Evolutionary conservation across 2,113 vertebrate species (phyloP).

Genomic region (Pangasianodon gigas): DNA sequence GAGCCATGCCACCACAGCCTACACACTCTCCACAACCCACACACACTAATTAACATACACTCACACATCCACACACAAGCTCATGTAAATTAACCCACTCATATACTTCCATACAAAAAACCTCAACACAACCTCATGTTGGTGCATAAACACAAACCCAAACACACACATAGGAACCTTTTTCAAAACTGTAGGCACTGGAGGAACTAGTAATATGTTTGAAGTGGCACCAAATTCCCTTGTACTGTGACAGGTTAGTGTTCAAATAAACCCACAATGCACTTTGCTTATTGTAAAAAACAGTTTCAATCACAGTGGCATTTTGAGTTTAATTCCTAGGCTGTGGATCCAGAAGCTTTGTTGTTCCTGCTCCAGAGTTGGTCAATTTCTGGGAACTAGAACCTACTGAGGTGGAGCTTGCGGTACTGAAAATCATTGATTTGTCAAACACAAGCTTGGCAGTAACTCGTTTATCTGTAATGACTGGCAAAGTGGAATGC

Average conservation of each 20-base stretch:
- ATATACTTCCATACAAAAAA: not conserved
- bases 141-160: not conserved
- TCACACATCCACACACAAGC: conserved; percentile 7
- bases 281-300: not conserved
- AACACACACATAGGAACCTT: not conserved
- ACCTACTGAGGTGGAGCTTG: not conserved
- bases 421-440: not conserved
- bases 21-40: conserved; percentile 45
- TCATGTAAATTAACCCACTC: not conserved
- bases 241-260: not conserved
- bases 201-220: not conserved
- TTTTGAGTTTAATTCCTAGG: not conserved
- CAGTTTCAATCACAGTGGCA: not conserved
- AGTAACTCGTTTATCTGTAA: conserved; percentile 9
- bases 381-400: not conserved
- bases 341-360: not conserved
- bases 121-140: not conserved
- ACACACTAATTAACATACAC: conserved; percentile 34
- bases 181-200: not conserved
- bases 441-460: not conserved
- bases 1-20: conserved; percentile 40
- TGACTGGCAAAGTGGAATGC: not conserved
- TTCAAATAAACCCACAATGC: too few relatives aligned
- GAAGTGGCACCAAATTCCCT: not conserved
- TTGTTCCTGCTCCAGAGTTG: not conserved